phyloP scores from a whole-genome alignment of 2,888 invertebrate species.

The Drosophila mulleri region DNA sequence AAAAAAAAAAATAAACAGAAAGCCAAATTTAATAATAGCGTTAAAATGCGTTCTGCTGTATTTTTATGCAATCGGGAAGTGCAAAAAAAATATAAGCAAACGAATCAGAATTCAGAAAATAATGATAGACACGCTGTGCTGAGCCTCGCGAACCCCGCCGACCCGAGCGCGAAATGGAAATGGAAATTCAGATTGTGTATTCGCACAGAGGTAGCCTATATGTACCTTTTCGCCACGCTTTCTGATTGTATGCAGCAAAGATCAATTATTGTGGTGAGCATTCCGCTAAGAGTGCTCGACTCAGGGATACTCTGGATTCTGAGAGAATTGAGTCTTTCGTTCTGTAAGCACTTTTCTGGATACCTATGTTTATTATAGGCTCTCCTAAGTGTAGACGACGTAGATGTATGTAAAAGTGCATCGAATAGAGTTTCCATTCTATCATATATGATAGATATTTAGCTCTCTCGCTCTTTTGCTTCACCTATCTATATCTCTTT shows the following conservation, averaged over 20 bases:
- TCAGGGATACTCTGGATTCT: constrained; percentile 1
- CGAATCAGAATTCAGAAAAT: constrained; percentile 47
- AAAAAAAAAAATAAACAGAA: constrained; percentile 16
- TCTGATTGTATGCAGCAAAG: constrained; percentile 42
- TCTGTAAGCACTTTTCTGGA: not conserved
- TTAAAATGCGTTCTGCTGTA: constrained; percentile 54
- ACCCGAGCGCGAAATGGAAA: constrained; percentile 5
- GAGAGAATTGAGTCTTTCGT: not conserved
- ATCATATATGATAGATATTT: no score
- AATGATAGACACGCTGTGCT: constrained; percentile 64
- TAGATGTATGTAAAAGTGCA: not conserved
- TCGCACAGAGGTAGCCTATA: not conserved
- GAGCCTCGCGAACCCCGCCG: constrained; percentile 29
- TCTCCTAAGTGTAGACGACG: not conserved
- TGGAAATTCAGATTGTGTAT: constrained; percentile 7
- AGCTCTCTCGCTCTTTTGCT: not conserved
- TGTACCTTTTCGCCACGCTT: constrained; percentile 48
- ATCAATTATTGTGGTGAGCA: not conserved
- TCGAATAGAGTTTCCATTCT: not conserved
- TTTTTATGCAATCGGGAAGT: constrained; percentile 49
- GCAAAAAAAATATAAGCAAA: constrained; percentile 17
- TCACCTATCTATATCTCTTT: not conserved
- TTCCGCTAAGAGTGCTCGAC: not conserved
- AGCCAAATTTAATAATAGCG: constrained; percentile 62
- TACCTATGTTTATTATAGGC: not conserved